phyloP scores from a whole-genome alignment of 2,888 invertebrate genomes.

The Machimus rusticus region DNA sequence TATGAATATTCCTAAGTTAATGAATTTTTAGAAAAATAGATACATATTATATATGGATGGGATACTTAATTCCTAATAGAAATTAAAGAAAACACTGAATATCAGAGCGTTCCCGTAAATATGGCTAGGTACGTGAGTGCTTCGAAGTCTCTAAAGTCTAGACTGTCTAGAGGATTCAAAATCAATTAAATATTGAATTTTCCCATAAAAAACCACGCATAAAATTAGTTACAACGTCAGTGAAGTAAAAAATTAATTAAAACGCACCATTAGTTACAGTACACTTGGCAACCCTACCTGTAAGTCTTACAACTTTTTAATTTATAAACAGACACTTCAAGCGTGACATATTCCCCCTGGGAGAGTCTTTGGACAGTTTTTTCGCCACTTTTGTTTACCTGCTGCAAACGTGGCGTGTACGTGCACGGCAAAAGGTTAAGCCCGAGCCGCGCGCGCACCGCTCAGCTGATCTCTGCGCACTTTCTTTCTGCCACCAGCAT shows the following conservation, averaged over 20 bases:
- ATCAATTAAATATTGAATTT: no score
- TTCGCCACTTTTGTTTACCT: background rate
- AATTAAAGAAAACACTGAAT: background rate
- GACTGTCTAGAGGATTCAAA: no score
- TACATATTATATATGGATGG: no score
- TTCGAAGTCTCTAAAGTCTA: no score
- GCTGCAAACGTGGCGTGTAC: background rate
- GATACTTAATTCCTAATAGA: background rate
- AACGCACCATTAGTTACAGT: background rate
- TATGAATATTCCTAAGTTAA: no score
- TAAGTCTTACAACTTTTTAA: background rate
- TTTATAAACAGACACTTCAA: slow-evolving; percentile 18
- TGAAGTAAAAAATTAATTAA: background rate
- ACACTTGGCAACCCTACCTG: background rate
- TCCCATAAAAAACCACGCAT: no score
- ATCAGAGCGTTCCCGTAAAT: no score
- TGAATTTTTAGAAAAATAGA: no score
- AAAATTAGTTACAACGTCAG: no score
- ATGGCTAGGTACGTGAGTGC: no score
- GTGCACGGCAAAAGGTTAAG: slow-evolving; percentile 23
- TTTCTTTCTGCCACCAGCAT: background rate
- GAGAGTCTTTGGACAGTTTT: background rate
- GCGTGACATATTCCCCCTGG: background rate
- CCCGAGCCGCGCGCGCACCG: background rate
- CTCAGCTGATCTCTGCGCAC: background rate